Evolutionary conservation across 2,797 vertebrate species (phyloP), one percentile per base, ranked within the genome.

Genomic region (Meda fulgida): DNA sequence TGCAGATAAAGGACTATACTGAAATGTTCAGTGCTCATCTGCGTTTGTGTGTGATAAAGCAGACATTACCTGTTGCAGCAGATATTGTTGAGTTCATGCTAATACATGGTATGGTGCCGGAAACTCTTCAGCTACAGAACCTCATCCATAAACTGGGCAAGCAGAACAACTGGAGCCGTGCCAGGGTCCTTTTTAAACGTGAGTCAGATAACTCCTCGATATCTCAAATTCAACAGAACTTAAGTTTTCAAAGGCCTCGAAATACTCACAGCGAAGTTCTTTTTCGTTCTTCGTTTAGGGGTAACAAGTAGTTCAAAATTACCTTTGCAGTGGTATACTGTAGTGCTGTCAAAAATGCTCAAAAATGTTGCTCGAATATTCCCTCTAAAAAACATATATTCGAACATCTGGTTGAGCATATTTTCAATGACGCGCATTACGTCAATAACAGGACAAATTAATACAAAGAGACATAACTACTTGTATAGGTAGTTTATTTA

Each of bases 181-280:
- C 97, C 31, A 96, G 98, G 86, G 89, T 91, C 23, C 92, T 97
- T 89, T 99, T 98, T 92, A 97, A 94, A 94, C 92, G 98, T 99
- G 93, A 96, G 97, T 95, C 88, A 6, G 16, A 18, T 38, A 63
- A 29, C 76, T n/a, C 18, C 21, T 38, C 51, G 40, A 7, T 23
- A 11, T 60, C 7, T 40, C 9, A 7, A 34, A 40, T 19, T 63
- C 4, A 60, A 16, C 13, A 1, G 1, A 63, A 26, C 11, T 60
- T 26, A 26, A 5, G n/a, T 26, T 63, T 63, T 29, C 16, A 29
- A 29, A 14, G n/a, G 5, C 60, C 26, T 14, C 2, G 7, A 16
- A 14, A 14, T 63, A 29, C 58, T 29, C 11, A 1, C 10, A 60
- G 58, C 1, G 1, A 60, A 26, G 10, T 29, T 60, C 1, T 58